Percentiles rank a stretch among this genome's conserved stretches.
These are phyloP conservation scores for Clusia tigrina DNA, from an alignment of 2,888 invertebrate species.

Conservation along the genomic window DNA sequence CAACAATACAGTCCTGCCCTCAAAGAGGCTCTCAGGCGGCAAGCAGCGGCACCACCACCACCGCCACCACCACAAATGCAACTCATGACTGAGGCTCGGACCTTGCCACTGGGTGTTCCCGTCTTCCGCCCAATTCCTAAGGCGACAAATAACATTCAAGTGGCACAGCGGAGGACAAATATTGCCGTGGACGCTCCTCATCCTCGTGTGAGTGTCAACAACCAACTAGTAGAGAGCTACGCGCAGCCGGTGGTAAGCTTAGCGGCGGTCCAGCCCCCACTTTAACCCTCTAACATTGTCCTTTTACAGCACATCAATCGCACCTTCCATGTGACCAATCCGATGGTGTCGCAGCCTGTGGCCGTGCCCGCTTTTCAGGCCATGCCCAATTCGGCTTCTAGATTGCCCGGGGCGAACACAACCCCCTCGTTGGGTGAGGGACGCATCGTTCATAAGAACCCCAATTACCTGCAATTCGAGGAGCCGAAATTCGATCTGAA, in stretches of 20 bases:
- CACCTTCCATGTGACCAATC: slow-evolving; percentile 56
- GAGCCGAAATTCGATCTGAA: slow-evolving; percentile 58
- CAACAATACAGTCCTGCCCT: slow-evolving; percentile 41
- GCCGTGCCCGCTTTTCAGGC: slow-evolving; percentile 67
- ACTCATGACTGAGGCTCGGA: slow-evolving; percentile 67
- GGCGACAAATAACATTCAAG: slow-evolving; percentile 49
- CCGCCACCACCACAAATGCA: slow-evolving; percentile 33
- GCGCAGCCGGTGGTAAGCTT: slow-evolving; percentile 41
- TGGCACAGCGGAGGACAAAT: slow-evolving; percentile 49
- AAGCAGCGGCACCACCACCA: slow-evolving; percentile 27
- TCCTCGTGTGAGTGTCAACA: slow-evolving; percentile 54
- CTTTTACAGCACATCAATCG: slow-evolving; percentile 48
- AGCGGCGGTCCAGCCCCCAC: background rate
- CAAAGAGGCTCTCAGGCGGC: slow-evolving; percentile 32
- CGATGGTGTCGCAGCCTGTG: slow-evolving; percentile 47
- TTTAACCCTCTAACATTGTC: background rate
- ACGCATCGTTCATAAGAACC: slow-evolving; percentile 38
- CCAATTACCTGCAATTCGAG: slow-evolving; percentile 58
- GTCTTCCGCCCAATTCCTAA: slow-evolving; percentile 82
- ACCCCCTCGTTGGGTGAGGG: slow-evolving; percentile 14
- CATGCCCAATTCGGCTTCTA: slow-evolving; percentile 67
- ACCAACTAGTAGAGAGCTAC: slow-evolving; percentile 48
- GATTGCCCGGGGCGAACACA: slow-evolving; percentile 30
- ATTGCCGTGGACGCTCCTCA: slow-evolving; percentile 53
- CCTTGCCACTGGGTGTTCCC: slow-evolving; percentile 72